A percentile compares a stretch with the other conserved stretches of the same genome.
Conservation (phyloP, 1,140 invertebrate genomes). For the Aphidius ervi region DNA sequence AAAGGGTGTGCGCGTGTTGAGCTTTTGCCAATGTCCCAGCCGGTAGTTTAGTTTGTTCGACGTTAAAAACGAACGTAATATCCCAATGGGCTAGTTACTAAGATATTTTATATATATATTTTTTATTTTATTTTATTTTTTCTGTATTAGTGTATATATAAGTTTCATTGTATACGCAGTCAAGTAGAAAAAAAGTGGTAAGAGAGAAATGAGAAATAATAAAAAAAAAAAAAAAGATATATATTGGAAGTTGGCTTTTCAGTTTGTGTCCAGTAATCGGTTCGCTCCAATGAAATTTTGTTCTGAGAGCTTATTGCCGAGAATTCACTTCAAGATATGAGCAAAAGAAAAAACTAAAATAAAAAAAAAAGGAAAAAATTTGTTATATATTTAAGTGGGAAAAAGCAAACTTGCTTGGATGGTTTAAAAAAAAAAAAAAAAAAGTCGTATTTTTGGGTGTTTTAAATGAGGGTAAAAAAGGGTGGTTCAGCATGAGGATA, state of each 20-base stretch:
- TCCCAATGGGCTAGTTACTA: slow-evolving; percentile 9
- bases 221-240: slow-evolving; percentile 5
- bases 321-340: slow-evolving; percentile 30
- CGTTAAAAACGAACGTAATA: slow-evolving; percentile 16
- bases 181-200: not conserved
- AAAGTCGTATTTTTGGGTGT: not conserved
- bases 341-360: slow-evolving; percentile 2
- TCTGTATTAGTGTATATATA: too few species aligned
- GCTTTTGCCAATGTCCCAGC: not conserved
- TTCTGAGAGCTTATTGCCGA: slow-evolving; percentile 32
- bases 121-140: too few species aligned
- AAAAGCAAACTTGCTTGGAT: slow-evolving; percentile 12
- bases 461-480: slow-evolving; percentile 2
- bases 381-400: slow-evolving; percentile 1
- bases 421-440: not conserved
- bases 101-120: not conserved
- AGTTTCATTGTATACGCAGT: not conserved
- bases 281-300: slow-evolving; percentile 35
- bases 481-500: slow-evolving; percentile 12
- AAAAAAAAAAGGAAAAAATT: slow-evolving; percentile 13
- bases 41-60: slow-evolving; percentile 8
- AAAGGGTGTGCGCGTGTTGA: too few species aligned
- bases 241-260: not conserved
- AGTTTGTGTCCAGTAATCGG: slow-evolving; percentile 27
- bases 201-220: not conserved